Evolutionary conservation across 2,797 vertebrate genomes (phyloP).

Genomic region (Carduelis carduelis): DNA sequence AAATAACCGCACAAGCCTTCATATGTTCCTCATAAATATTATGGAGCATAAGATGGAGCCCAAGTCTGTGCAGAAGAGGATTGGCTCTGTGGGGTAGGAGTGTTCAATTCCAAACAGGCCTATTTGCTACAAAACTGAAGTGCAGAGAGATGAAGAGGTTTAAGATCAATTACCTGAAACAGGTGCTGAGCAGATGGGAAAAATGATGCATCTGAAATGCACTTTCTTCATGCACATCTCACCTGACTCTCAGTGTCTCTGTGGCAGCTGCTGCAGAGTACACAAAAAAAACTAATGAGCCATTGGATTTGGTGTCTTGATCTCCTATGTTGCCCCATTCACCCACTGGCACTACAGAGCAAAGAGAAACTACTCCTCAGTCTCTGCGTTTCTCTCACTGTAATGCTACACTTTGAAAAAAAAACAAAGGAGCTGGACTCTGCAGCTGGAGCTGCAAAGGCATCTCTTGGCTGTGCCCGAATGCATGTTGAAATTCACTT

Average conservation of each 20-base stretch:
- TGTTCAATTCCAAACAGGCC: neutral
- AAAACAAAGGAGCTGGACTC: neutral
- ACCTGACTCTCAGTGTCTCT: neutral
- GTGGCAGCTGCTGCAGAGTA: neutral
- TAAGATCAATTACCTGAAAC: conserved; percentile 21
- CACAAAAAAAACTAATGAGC: neutral
- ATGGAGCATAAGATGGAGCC: fast-evolving
- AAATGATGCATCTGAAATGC: neutral
- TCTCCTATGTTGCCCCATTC: fast-evolving
- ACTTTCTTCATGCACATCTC: neutral
- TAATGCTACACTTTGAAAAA: neutral
- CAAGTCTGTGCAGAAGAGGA: neutral
- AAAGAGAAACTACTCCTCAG: neutral
- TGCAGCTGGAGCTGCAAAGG: too few species aligned
- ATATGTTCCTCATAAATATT: neutral
- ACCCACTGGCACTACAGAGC: neutral
- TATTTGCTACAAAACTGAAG: neutral
- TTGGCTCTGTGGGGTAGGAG: neutral
- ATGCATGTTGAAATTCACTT: neutral
- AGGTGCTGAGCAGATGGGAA: conserved; percentile 23
- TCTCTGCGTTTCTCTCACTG: neutral
- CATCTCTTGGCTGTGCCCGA: neutral
- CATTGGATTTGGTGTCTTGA: neutral
- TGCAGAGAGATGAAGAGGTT: neutral
- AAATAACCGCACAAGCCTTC: neutral